These are phyloP conservation scores for Trissolcus japonicus DNA, from an alignment of 2,888 invertebrate species.

Conservation along the genomic window DNA sequence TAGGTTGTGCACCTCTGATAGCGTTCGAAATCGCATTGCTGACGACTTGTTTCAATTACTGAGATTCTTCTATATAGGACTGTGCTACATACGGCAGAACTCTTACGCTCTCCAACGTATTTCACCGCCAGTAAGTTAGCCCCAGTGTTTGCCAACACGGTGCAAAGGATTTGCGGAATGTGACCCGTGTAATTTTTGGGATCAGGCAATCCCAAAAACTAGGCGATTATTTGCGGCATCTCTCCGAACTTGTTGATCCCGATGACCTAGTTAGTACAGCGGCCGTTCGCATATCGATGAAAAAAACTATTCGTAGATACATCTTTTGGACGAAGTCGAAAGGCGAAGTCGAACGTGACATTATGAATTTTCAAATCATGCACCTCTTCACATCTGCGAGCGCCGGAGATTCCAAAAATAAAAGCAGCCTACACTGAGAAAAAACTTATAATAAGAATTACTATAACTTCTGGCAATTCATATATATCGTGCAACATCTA, in stretches of 20 bases:
- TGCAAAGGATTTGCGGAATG: background rate
- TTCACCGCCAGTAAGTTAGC: background rate
- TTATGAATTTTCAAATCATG: background rate
- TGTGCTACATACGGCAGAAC: background rate
- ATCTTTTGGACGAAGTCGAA: too few species aligned
- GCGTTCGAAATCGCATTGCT: background rate
- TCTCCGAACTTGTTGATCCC: conserved; percentile 1
- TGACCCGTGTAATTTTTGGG: background rate
- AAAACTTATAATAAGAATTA: too few species aligned
- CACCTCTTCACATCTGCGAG: background rate
- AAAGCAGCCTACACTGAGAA: too few species aligned
- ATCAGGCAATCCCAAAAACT: background rate
- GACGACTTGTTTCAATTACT: background rate
- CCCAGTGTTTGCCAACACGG: background rate
- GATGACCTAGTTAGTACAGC: conserved; percentile 1
- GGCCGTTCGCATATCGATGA: background rate
- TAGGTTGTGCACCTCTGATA: background rate
- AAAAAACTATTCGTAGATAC: background rate
- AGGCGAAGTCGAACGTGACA: too few species aligned
- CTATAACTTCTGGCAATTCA: too few species aligned
- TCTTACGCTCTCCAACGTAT: background rate
- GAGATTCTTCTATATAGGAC: background rate
- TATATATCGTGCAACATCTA: too few species aligned
- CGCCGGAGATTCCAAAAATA: background rate
- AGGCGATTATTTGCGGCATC: background rate